Conservation (phyloP, 2,113 vertebrate genomes). For the Melanocharis versteri region DNA sequence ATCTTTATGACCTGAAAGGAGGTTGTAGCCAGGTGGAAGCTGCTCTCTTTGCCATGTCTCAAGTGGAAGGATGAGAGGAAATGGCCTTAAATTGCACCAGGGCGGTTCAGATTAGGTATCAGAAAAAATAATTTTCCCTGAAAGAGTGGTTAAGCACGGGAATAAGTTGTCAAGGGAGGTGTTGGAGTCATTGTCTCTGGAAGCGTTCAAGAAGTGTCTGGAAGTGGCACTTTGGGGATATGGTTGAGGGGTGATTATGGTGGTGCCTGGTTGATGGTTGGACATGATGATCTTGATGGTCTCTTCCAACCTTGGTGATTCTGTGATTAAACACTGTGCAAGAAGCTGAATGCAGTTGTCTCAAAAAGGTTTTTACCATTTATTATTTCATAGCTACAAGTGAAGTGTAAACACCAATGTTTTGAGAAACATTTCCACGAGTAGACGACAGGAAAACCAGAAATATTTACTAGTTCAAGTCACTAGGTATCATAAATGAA, state of each 20-base stretch:
- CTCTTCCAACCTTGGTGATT: not conserved
- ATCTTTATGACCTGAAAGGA: not conserved
- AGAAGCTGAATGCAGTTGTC: not conserved
- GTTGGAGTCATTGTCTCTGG: not conserved
- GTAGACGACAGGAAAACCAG: not conserved
- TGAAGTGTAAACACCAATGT: not conserved
- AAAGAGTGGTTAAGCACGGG: not conserved
- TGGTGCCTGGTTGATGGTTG: not conserved
- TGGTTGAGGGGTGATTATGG: not conserved
- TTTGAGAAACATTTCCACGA: not conserved
- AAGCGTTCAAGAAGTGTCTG: not conserved
- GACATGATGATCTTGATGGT: not conserved
- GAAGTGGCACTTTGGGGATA: not conserved
- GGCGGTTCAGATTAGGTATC: not conserved
- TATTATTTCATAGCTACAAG: not conserved
- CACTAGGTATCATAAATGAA: not conserved
- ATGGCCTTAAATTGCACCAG: not conserved
- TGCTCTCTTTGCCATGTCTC: not conserved
- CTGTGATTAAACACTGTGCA: not conserved
- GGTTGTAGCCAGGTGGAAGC: not conserved
- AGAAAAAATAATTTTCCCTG: not conserved
- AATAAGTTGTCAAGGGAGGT: not conserved
- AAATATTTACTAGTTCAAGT: not conserved
- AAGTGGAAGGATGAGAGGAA: not conserved
- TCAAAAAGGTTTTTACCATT: not conserved